Evolutionary conservation across 2,888 invertebrate genomes (phyloP).

Genomic region (Papilio demoleus): DNA sequence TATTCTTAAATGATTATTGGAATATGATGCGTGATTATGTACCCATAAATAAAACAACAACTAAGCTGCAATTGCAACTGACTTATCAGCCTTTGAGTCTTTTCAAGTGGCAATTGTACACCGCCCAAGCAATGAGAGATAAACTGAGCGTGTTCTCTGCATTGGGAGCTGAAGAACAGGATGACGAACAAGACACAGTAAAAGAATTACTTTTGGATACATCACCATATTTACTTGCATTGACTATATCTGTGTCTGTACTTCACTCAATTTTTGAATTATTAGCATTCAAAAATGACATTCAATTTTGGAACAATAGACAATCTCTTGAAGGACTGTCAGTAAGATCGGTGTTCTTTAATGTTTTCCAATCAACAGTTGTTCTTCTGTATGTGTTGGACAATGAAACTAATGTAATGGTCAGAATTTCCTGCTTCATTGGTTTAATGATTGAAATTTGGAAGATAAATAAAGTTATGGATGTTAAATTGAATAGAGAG

Average conservation of each 20-base stretch:
- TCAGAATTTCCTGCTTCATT: slow-evolving; percentile 96
- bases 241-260: slow-evolving; percentile 96
- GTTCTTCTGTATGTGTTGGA: slow-evolving; percentile 98
- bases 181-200: slow-evolving; percentile 94
- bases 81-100: slow-evolving; percentile 96
- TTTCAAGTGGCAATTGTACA: slow-evolving; percentile 99
- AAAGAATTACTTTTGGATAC: slow-evolving; percentile 98
- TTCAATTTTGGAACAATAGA: slow-evolving; percentile 99
- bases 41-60: slow-evolving; percentile 93
- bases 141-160: slow-evolving; percentile 90
- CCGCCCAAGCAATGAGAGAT: slow-evolving; percentile 96
- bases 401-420: slow-evolving; percentile 98
- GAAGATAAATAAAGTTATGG: slow-evolving; percentile 98
- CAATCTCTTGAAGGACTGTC: slow-evolving; percentile 98
- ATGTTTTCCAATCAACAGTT: slow-evolving; percentile 97
- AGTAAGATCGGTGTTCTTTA: slow-evolving; percentile 98
- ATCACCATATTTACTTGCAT: slow-evolving; percentile 95
- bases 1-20: slow-evolving; percentile 99
- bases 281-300: slow-evolving; percentile 99
- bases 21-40: slow-evolving; percentile 97
- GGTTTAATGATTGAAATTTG: slow-evolving; percentile 98
- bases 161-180: slow-evolving; percentile 88
- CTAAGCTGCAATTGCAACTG: slow-evolving; percentile 87
- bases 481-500: slow-evolving; percentile 90
- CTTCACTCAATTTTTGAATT: slow-evolving; percentile 99